Base-by-base conservation (phyloP, 2,113 vertebrate genomes). In the Balaenoptera acutorostrata region DNA sequence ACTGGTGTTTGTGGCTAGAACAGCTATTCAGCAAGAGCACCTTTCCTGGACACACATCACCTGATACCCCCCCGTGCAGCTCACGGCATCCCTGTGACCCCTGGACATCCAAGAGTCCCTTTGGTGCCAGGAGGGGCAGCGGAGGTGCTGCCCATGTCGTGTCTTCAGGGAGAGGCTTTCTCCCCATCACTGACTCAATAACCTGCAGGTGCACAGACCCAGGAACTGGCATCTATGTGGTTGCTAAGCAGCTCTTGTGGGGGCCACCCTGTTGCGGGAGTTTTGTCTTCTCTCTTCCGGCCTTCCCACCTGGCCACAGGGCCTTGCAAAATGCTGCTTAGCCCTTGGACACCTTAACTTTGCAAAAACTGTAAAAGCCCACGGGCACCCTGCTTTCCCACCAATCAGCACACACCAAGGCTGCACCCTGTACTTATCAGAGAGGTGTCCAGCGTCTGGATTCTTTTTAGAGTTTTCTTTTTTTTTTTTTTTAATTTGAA, bases 1-100 rank as follows among this genome's bases (percentile, higher is more conserved):
- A 3, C 2, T 2, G 18, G 4, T 18, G 44, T 29, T 21, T n/a
- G 71, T 12, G 21, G 5, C 8, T 0, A 10, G 44, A 29, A 1
- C 18, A 39, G 6, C 10, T 31, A 39, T 1, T 15, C 33, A 59
- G 21, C 55, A 27, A 10, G 14, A 44, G 8, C 1, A 3, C 39
- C 31, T 46, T 41, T 14, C 46, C 9, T 1, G 12, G 25, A 85
- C 1, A 2, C 0, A 6, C 1, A 2, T 68, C 9, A 15, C 29
- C 8, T 5, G 3, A 29, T 29, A 12, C 25, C 13, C 63, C 25
- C 2, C 15, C n/a, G 18, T 31, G 27, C 13, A 25, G 13, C 36
- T 27, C 25, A 41, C 29, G 0, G 2, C 36, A 18, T 2, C 63
- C 17, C 41, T 39, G 7, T 9, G 41, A 6, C 18, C 33, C 2